Percentiles rank a stretch among this genome's conserved stretches.
These are phyloP conservation scores for Pimephales promelas DNA, from an alignment of 2,113 vertebrate species.

Conservation along the genomic window DNA sequence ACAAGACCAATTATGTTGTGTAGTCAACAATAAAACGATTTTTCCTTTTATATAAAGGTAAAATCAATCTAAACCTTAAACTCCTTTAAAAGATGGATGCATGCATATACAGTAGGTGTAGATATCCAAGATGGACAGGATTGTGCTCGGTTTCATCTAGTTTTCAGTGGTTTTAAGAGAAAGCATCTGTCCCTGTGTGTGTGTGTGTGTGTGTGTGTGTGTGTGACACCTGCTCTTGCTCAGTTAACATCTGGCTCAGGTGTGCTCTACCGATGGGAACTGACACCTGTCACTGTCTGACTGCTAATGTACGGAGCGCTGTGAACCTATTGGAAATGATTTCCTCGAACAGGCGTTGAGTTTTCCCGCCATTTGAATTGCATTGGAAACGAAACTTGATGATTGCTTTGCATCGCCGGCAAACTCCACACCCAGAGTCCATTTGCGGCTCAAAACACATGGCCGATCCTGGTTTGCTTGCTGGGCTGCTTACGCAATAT, in stretches of 20 bases:
- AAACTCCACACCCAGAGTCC: neutral
- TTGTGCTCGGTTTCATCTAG: neutral
- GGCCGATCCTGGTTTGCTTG: neutral
- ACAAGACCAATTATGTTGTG: constrained; percentile 12
- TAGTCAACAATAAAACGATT: neutral
- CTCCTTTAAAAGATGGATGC: neutral
- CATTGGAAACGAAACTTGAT: neutral
- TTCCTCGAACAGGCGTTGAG: neutral
- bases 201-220: neutral
- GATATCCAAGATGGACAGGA: neutral
- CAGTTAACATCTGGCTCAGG: constrained; percentile 37
- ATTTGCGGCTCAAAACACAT: too few relatives aligned
- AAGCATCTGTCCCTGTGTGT: neutral
- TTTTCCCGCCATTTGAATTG: neutral
- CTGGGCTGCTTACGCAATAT: neutral
- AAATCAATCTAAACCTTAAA: neutral
- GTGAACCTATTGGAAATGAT: constrained; percentile 2
- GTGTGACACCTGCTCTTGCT: constrained; percentile 7
- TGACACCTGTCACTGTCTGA: constrained; percentile 23
- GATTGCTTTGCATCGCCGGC: neutral
- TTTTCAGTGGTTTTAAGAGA: constrained; percentile 8
- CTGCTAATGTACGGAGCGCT: neutral
- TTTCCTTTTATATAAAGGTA: neutral
- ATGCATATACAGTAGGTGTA: neutral
- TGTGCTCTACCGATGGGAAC: constrained; percentile 17